Percentiles rank a stretch among this genome's conserved stretches.
Conservation (phyloP, 2,888 invertebrate genomes). For the Epinotia demarniana region DNA sequence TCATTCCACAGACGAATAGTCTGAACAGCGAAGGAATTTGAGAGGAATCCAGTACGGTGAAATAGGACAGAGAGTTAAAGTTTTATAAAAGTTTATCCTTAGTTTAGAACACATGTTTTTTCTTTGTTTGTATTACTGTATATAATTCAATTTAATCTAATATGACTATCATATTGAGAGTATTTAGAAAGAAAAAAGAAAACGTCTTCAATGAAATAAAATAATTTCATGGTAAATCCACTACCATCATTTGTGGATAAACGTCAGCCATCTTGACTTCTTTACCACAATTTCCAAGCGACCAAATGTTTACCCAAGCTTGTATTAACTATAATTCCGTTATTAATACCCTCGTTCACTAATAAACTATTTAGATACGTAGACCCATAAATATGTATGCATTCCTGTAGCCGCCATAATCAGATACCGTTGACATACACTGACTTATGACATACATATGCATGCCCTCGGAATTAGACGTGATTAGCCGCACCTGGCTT, state of each 20-base stretch:
- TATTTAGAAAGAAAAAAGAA: no score
- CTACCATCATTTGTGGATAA: not conserved
- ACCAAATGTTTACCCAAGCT: not conserved
- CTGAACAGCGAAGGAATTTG: no score
- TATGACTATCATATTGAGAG: no score
- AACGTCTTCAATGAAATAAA: not conserved
- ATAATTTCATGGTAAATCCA: not conserved
- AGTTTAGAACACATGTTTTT: no score
- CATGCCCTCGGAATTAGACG: slow-evolving; percentile 12
- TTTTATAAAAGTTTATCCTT: no score
- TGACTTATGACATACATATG: slow-evolving; percentile 32
- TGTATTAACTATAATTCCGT: not conserved
- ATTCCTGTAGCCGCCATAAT: slow-evolving; percentile 13
- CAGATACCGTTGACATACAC: slow-evolving; percentile 22
- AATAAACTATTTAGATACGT: slow-evolving; percentile 24
- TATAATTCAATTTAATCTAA: no score
- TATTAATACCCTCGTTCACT: slow-evolving; percentile 1
- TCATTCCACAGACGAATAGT: no score
- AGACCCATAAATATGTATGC: slow-evolving; percentile 30
- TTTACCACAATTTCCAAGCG: not conserved
- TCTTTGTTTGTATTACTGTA: no score
- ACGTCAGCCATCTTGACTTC: not conserved
- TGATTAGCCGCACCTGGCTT: slow-evolving; percentile 29
- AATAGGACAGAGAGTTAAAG: no score
- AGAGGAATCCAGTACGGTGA: no score